Percentiles rank a stretch among this genome's conserved stretches.
Evolutionary conservation across 2,797 vertebrate species (phyloP).

Genomic region (Lacerta viridis): DNA sequence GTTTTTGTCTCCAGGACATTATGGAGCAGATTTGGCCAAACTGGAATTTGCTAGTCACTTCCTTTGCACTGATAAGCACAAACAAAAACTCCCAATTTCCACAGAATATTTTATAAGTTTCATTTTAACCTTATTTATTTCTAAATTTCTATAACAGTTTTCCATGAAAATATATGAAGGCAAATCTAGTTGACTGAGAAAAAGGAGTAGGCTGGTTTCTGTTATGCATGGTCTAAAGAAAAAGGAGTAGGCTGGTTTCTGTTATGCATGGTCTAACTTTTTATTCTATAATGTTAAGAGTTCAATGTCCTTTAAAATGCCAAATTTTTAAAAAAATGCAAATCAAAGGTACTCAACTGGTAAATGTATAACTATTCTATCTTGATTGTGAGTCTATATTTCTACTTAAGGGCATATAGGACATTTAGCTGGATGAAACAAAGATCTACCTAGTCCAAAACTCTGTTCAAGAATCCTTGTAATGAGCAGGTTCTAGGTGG

Average conservation of each 20-base stretch:
- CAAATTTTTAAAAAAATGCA: not conserved
- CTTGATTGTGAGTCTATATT: not conserved
- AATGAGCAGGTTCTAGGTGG: not conserved
- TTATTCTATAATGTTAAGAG: not conserved
- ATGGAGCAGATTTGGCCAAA: not conserved
- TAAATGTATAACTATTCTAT: not conserved
- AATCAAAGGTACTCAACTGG: not conserved
- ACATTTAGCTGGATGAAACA: not conserved
- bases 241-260: not conserved
- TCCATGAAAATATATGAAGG: conserved; percentile 4
- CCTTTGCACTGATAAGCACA: not conserved
- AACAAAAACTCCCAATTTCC: not conserved
- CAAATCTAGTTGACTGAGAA: not conserved
- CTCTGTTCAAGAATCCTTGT: not conserved
- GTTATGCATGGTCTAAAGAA: not conserved
- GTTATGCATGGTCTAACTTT: not conserved
- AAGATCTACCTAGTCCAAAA: not conserved
- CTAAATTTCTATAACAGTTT: not conserved
- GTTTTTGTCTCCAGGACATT: not conserved
- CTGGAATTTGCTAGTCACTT: not conserved
- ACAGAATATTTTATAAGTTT: not conserved
- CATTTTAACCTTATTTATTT: not conserved
- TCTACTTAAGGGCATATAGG: not conserved
- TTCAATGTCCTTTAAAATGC: not conserved
- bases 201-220: not conserved